Percentiles rank a stretch among this genome's conserved stretches.
Evolutionary conservation across 2,888 invertebrate species (phyloP).

Genomic region (Cyclophora punctaria): DNA sequence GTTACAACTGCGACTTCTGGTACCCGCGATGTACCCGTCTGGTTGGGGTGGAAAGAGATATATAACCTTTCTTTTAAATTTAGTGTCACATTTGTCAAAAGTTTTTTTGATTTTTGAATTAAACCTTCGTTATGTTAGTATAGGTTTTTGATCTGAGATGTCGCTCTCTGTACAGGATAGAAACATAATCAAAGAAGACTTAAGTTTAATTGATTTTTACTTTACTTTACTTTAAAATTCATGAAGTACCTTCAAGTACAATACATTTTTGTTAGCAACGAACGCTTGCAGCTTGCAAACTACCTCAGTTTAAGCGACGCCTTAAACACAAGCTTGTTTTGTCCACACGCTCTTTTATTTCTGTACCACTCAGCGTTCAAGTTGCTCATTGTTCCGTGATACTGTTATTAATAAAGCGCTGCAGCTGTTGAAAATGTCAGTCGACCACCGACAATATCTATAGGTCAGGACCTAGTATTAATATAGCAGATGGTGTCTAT

Average conservation of each 20-base stretch:
- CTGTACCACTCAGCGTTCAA: conserved; percentile 1
- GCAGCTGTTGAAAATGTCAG: conserved; percentile 7
- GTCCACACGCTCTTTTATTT: neutral
- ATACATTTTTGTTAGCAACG: neutral
- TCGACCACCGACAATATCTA: conserved; percentile 1
- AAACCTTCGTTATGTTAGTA: too few relatives aligned
- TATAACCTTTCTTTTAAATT: neutral
- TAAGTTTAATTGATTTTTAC: neutral
- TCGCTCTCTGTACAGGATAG: too few relatives aligned
- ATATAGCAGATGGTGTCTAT: too few relatives aligned
- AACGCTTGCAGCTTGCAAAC: neutral
- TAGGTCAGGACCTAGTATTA: conserved; percentile 3
- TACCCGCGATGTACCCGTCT: too few relatives aligned
- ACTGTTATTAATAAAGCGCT: conserved; percentile 3
- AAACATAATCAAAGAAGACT: too few relatives aligned
- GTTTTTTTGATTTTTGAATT: too few relatives aligned
- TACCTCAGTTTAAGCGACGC: neutral
- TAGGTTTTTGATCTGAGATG: too few relatives aligned
- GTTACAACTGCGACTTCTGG: too few relatives aligned
- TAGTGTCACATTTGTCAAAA: too few relatives aligned
- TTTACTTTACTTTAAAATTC: neutral
- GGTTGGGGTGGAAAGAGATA: neutral
- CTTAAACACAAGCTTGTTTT: neutral
- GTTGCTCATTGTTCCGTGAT: conserved; percentile 5
- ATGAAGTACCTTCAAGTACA: neutral